Conservation (phyloP, 1,140 invertebrate species). For the Onthophagus taurus region DNA sequence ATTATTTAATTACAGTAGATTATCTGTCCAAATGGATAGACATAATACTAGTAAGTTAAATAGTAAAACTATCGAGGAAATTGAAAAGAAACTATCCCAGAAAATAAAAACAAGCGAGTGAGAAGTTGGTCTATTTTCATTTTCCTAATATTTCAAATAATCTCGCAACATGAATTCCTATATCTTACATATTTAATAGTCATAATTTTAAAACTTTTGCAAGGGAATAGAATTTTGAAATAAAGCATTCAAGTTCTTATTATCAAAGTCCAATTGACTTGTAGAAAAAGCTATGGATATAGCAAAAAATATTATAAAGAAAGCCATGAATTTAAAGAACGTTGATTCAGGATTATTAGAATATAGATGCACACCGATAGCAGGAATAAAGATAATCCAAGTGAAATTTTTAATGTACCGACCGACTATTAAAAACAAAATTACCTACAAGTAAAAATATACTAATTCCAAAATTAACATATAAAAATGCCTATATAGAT, state of each 20-base stretch:
- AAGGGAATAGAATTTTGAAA: conserved; percentile 10
- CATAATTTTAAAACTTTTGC: conserved; percentile 11
- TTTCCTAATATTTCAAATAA: too few relatives aligned
- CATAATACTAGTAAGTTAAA: neutral
- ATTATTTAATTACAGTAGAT: conserved; percentile 10
- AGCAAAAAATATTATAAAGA: conserved; percentile 9
- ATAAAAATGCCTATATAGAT: too few relatives aligned
- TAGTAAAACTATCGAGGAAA: conserved; percentile 3
- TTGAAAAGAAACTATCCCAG: neutral
- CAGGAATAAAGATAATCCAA: too few relatives aligned
- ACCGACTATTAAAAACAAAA: too few relatives aligned
- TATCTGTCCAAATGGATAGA: conserved; percentile 12
- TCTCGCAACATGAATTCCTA: conserved; percentile 4
- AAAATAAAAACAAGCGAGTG: too few relatives aligned
- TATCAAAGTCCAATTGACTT: conserved; percentile 5
- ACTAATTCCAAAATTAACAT: too few relatives aligned
- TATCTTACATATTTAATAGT: conserved; percentile 12
- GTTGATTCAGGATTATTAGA: too few relatives aligned
- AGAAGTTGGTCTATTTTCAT: too few relatives aligned
- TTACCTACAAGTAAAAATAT: too few relatives aligned
- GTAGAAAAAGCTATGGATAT: conserved; percentile 11
- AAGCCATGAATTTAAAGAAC: too few relatives aligned
- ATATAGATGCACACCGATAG: too few relatives aligned
- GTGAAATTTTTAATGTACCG: too few relatives aligned
- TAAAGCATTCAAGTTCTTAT: conserved; percentile 7